These are phyloP conservation scores for Mus musculus DNA, from an alignment of 2,113 vertebrate species.

Conservation along the genomic window DNA sequence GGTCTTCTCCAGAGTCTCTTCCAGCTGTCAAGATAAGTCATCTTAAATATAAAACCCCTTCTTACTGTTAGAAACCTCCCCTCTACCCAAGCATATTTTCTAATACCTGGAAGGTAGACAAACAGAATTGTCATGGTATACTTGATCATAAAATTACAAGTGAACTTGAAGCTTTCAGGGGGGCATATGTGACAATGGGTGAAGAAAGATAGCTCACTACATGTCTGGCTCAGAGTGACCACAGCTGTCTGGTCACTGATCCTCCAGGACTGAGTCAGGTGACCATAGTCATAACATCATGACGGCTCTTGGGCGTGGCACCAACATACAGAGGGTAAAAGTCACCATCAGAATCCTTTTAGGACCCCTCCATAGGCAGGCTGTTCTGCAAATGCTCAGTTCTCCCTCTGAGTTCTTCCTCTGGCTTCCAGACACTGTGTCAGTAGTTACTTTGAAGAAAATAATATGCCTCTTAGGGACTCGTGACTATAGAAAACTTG, in stretches of 20 bases:
- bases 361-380: too few relatives aligned
- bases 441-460: slow-evolving; percentile 4
- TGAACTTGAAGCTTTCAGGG: not conserved
- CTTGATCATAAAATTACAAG: not conserved
- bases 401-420: not conserved
- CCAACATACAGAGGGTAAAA: not conserved
- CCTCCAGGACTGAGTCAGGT: not conserved
- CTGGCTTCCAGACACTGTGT: not conserved
- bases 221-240: too few relatives aligned
- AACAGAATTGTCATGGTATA: not conserved
- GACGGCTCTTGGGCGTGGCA: not conserved
- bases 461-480: slow-evolving; percentile 37
- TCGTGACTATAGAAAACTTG: not conserved
- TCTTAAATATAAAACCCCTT: not conserved
- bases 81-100: not conserved
- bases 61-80: not conserved
- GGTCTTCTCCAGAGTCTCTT: not conserved
- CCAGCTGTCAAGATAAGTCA: not conserved
- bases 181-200: rapidly evolving
- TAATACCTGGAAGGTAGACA: not conserved
- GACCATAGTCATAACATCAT: not conserved
- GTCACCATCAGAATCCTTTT: not conserved
- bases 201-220: rapidly evolving
- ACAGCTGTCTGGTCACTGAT: rapidly evolving
- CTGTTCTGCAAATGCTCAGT: not conserved